Evolutionary conservation across 2,797 vertebrate species (phyloP).

Genomic region (Hybognathus amarus): DNA sequence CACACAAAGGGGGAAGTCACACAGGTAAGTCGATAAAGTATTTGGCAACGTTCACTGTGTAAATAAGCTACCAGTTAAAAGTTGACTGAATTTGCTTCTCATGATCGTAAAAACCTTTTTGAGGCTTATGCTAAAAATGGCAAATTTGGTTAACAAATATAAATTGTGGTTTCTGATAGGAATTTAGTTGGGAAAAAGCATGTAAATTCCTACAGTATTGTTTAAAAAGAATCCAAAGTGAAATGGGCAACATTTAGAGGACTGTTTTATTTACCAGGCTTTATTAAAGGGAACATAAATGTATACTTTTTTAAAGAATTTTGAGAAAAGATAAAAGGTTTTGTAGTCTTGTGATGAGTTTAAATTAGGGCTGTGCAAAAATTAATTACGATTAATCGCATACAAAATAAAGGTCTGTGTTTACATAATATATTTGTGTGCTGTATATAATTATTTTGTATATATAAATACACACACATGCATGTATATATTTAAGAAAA

Average conservation of each 20-base stretch:
- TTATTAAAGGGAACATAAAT: not conserved
- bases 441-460: no score
- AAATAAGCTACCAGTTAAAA: not conserved
- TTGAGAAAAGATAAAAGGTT: not conserved
- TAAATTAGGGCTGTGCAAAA: no score
- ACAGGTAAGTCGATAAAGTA: conserved; percentile 71
- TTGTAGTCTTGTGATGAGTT: not conserved
- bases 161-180: not conserved
- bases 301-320: not conserved
- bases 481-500: no score
- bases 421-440: no score
- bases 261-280: not conserved
- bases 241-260: not conserved
- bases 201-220: not conserved
- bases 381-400: no score
- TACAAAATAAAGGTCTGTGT: no score
- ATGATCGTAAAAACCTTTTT: not conserved
- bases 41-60: conserved; percentile 15
- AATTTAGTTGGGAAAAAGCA: not conserved
- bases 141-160: not conserved
- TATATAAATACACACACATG: no score
- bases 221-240: not conserved
- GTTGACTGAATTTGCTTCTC: conserved; percentile 9
- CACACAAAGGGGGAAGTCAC: conserved; percentile 69
- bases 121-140: not conserved